Evolutionary conservation across 1,140 invertebrate genomes (phyloP), one percentile per base, ranked within the genome.

Genomic region (Eumeta japonica): DNA sequence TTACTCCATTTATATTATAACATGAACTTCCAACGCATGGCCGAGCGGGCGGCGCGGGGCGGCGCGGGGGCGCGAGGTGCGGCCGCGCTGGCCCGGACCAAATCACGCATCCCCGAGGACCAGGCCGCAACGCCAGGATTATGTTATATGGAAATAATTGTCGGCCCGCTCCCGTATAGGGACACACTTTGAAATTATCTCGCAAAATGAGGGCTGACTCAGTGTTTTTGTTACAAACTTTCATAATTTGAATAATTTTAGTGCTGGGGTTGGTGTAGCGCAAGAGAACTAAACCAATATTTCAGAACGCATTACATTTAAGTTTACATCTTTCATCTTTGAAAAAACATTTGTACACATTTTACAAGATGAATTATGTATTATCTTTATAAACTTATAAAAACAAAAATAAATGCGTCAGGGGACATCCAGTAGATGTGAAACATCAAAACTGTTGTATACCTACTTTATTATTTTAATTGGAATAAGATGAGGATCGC

Each of bases 101-200:
- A 58, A 61, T 59, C 56, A 61, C 51, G 46, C 45, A 48, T 58
- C 60, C 56, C 58, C 14, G 56, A 53, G 58, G 43, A 43, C 52
- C 53, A 54, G 49, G 52, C 54, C 52, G 44, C 51, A 52, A 52
- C 52, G 51, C 50, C 55, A 42, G 52, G 53, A 61, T 66, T 63
- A 65, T 58, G 58, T 63, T 64, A 62, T 62, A 62, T 55, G 52
- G 48, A 60, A 62, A 64, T 68, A 64, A 65, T 65, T 60, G 57
- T 58, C 51, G 55, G 45, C 37, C 41, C 42, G 59, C 48, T 55
- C 54, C 47, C 50, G 45, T 52, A 48, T 42, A 54, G 40, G 41
- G 51, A 47, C 52, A 45, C 46, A 37, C 45, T 37, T 31, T 43
- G 33, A 50, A 60, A 55, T 60, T 58, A 56, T 54, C 48, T 49